These are phyloP conservation scores for Ardeotis arabs DNA, from an alignment of 2,113 vertebrate genomes.

Conservation along the genomic window DNA sequence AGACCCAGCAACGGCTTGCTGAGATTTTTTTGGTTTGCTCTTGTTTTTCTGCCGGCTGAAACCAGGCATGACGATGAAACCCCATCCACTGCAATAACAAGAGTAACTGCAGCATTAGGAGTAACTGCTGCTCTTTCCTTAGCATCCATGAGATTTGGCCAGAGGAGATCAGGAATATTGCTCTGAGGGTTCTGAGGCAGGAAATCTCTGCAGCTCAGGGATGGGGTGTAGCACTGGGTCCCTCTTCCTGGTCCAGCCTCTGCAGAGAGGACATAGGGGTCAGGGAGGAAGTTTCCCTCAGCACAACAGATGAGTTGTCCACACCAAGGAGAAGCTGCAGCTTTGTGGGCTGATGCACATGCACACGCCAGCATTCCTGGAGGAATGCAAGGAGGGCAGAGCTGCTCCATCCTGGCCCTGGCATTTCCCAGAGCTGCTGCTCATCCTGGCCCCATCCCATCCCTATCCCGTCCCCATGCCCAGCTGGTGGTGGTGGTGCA, in stretches of 20 bases:
- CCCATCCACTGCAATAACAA: background rate
- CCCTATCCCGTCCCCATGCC: background rate
- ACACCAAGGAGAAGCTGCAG: background rate
- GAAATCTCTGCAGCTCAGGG: background rate
- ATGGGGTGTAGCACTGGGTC: rapidly evolving
- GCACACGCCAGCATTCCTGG: background rate
- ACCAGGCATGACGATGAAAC: background rate
- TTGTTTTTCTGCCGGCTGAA: background rate
- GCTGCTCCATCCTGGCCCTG: no score
- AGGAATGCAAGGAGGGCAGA: no score
- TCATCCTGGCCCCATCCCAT: background rate
- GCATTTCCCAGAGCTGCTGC: background rate
- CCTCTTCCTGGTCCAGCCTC: background rate
- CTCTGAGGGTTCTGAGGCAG: background rate
- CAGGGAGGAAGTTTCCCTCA: background rate
- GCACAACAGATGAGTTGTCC: background rate
- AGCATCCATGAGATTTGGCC: background rate
- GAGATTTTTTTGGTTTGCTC: background rate
- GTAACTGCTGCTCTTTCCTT: background rate
- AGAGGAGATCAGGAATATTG: rapidly evolving
- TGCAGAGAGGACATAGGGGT: background rate
- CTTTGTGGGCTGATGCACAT: background rate
- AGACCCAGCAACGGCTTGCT: background rate
- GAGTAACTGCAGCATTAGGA: background rate
- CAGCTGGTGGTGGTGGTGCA: background rate